A percentile compares a stretch with the other conserved stretches of the same genome.
Conservation (phyloP, 2,113 vertebrate genomes). For the Tricholaema leucomelas region DNA sequence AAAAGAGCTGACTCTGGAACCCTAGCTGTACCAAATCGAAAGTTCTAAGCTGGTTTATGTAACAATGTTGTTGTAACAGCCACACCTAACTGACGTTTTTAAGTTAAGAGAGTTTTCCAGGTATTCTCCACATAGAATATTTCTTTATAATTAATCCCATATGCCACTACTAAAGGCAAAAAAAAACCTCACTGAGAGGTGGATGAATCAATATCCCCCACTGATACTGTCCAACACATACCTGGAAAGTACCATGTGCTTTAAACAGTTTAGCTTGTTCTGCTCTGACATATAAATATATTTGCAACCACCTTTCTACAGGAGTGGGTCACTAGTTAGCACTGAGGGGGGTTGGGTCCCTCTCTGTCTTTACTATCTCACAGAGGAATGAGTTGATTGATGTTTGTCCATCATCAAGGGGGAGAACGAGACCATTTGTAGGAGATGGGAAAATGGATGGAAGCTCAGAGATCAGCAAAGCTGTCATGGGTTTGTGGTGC, state of each 20-base stretch:
- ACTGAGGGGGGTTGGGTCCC: background rate
- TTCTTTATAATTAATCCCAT: background rate
- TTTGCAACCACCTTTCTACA: background rate
- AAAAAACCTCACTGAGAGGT: background rate
- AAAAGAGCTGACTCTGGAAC: background rate
- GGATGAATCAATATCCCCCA: background rate
- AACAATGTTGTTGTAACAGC: background rate
- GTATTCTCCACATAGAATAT: background rate
- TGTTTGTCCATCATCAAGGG: background rate
- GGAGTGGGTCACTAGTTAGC: rapidly evolving
- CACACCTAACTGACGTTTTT: background rate
- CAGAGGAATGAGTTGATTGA: background rate
- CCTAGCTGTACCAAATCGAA: background rate
- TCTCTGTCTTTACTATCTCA: background rate
- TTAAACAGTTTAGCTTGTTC: background rate
- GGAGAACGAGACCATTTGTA: background rate
- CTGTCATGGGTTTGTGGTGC: rapidly evolving
- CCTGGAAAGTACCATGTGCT: background rate
- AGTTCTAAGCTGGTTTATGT: background rate
- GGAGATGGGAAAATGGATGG: background rate
- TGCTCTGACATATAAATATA: background rate
- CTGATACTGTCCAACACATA: background rate
- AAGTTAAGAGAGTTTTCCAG: background rate
- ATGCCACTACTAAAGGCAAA: background rate
- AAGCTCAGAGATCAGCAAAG: background rate